Evolutionary conservation across 1,140 invertebrate genomes (phyloP).

Genomic region (Nasonia longicornis): DNA sequence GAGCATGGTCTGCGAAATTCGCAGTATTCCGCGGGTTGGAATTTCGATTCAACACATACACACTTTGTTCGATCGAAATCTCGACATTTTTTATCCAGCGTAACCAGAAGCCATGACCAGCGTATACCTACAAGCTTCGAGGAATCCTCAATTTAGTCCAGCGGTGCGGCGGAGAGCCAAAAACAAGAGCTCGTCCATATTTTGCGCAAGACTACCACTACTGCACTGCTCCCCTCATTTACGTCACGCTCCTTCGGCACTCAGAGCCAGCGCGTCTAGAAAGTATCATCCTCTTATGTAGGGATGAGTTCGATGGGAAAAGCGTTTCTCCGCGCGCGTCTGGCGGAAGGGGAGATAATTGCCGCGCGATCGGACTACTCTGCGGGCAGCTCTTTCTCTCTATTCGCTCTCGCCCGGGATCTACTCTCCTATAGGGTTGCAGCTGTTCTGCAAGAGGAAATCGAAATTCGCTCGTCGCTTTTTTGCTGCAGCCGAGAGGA

Average conservation of each 20-base stretch:
- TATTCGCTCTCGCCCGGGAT: neutral
- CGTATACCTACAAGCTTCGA: no score
- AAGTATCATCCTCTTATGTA: neutral
- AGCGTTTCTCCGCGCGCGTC: conserved; percentile 15
- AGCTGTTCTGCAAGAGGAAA: conserved; percentile 8
- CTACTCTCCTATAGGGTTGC: neutral
- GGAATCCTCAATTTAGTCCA: no score
- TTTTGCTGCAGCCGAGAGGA: conserved; percentile 3
- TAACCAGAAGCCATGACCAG: no score
- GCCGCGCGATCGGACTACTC: neutral
- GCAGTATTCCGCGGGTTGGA: no score
- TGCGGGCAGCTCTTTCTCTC: neutral
- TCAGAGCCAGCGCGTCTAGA: conserved; percentile 1
- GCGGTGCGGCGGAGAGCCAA: no score
- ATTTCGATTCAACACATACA: no score
- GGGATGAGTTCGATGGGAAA: neutral
- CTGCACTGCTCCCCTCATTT: neutral
- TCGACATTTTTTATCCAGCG: no score
- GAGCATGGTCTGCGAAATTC: no score
- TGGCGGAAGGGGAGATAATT: neutral
- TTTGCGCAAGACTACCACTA: neutral
- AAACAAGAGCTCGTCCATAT: neutral
- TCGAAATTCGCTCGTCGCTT: neutral
- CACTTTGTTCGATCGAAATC: no score
- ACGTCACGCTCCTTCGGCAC: neutral